Base-by-base conservation (phyloP, 2,797 vertebrate genomes). In the Acipenser oxyrinchus region DNA sequence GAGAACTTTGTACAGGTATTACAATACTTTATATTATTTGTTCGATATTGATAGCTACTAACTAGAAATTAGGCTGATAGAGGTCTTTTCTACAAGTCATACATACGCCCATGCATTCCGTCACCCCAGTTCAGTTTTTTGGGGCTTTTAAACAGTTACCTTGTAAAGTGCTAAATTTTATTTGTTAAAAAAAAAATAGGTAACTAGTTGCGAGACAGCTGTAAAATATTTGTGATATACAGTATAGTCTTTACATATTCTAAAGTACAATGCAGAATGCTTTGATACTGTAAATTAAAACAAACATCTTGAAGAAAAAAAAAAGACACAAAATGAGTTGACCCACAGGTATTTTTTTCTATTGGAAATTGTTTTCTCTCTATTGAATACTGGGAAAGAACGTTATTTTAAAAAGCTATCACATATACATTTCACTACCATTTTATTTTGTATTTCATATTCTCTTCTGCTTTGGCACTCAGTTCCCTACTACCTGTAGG, bases 401-500 rank as follows among this genome's bases (percentile, higher is more conserved):
- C 69, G 70, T 12, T 49, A 73, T 75, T 78, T 86, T 81, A 74
- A 67, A 72, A 79, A 75, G 72, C 82, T 76, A 67, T 72, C 75
- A 70, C 78, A 72, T 75, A 86, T 81, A 87, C 86, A 90, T 92
- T 93, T 94, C 93, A 91, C 88, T 87, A 84, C 89, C 87, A 82
- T 72, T 74, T 70, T 84, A 78, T 87, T 88, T 91, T 89, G 89
- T 91, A 92, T 87, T 37, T 37, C 70, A 78, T 78, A 79, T 78
- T 73, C 85, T 87, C 82, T 75, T 85, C 78, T 82, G 88, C 91
- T 91, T 87, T 81, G 83, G 88, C 90, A 88, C 90, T 91, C 89
- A 87, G 86, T 89, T 86, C 88, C 92, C 91, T 92, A 85, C 92
- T 87, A 84, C 85, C 89, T 90, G 92, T 94, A 94, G 95, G 93